Base-by-base conservation (phyloP, 2,888 invertebrate genomes). In the Lamellibrachia satsuma region DNA sequence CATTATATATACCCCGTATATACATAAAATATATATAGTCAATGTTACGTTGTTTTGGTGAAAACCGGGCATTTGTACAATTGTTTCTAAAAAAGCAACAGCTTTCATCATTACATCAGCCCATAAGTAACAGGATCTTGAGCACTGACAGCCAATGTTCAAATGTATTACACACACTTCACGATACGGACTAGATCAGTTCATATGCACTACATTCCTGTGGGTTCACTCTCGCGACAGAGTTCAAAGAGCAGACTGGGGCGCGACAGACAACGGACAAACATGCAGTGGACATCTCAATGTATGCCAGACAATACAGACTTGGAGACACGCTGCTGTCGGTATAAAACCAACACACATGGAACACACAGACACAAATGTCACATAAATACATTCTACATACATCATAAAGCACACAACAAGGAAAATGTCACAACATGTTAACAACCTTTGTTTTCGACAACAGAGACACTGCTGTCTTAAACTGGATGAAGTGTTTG, bases 351-450 rank as follows among this genome's bases (percentile, higher is more conserved):
- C 75, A 75, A 75, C 75, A 15, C 39, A 39, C 39, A 39, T 39
- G 0, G 39, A 15, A 11, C 11, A 22, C 75, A 75, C n/a, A 22
- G 57, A 75, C 75, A 75, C 22, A 75, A 15, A 22, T 15, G 75
- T 75, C 75, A 75, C 75, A 75, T 75, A 75, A 75, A 75, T 75
- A 75, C 75, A 75, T 75, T 75, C 75, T 75, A 75, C 75, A 75
- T 75, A 75, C 22, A 75, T 22, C n/a, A 39, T 39, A 39, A 75
- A 75, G 75, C 75, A 75, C 75, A 75, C 75, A 75, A 75, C 75
- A 75, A 39, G 75, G 75, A 22, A 75, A 75, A 75, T 75, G 15
- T 75, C 15, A 75, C 75, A 75, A 75, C 75, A 75, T 75, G 75
- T 22, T n/a, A 75, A 75, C 75, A 11, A 39, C 39, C 6, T 75